Conservation (phyloP, 2,113 vertebrate genomes). For the Oncorhynchus kisutch region DNA sequence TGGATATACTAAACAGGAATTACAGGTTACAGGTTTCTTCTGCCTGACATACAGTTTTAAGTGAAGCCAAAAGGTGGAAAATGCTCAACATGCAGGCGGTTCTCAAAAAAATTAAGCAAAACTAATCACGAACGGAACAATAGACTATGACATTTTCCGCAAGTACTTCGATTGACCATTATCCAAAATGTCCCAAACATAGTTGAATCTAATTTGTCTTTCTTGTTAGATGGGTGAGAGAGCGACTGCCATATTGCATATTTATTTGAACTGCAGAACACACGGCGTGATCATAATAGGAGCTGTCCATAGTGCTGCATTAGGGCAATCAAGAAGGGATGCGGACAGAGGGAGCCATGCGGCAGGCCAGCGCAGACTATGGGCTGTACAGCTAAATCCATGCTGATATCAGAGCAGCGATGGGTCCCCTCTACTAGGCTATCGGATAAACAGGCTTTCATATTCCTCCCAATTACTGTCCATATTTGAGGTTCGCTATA, state of each 20-base stretch:
- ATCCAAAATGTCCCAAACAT: background rate
- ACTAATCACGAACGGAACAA: no score
- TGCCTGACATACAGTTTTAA: no score
- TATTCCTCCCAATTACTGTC: background rate
- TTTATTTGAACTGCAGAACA: slow-evolving; percentile 7
- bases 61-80: no score
- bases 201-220: background rate
- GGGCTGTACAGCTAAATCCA: background rate
- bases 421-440: background rate
- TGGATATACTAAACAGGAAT: background rate
- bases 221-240: background rate
- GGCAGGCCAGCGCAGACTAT: background rate
- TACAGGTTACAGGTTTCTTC: background rate
- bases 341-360: slow-evolving; percentile 27
- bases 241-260: background rate
- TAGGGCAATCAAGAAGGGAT: slow-evolving; percentile 50
- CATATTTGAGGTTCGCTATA: background rate
- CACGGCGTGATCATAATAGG: slow-evolving; percentile 38
- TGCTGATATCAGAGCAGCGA: background rate
- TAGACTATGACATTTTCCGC: no score
- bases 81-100: no score
- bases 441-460: background rate
- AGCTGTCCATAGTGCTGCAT: slow-evolving; percentile 75
- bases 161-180: no score
- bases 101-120: no score